Evolutionary conservation across 2,888 invertebrate species (phyloP), one percentile per base, ranked within the genome.

Genomic region (Tetrapedia diversipes): DNA sequence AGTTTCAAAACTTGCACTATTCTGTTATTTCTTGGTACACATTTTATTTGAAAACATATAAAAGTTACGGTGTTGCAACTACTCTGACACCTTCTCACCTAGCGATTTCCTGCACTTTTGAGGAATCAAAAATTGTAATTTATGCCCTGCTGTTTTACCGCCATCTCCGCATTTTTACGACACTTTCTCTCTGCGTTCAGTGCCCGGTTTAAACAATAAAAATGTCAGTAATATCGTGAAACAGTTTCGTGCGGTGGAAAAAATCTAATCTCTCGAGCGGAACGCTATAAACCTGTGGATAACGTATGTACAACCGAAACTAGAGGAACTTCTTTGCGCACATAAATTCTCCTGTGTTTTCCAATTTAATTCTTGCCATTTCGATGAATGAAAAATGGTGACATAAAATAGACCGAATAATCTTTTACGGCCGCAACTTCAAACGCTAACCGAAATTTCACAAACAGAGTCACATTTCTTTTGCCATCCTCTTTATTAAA

Each of bases 121-220:
- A 45, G 45, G 19, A 57, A 47, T 37, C 22, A n/a, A 45, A 56
- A 47, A n/a, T 43, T 37, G 37, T 37, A 16, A 65, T 47, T 37
- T n/a, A 11, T 39, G 14, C 34, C 7, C 4, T 7, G 47, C 11
- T 29, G 10, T 14, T 65, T 47, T 14, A 54, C 19, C 19, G 1
- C 10, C 11, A n/a, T n/a, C 29, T 16, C 29, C n/a, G 34, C 8
- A 37, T 39, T 32, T 22, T 14, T 10, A 34, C 10, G 6, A 11
- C n/a, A 24, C 24, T 2, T 2, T 56, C 19, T 11, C 34, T 27
- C 10, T 27, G 16, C 37, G 6, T n/a, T 16, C 22, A 32, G 7
- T 22, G 10, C 45, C 4, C 16, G 4, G n/a, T 34, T 65, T n/a
- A 34, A 24, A 22, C 10, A 16, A 37, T 11, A 37, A 49, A 47